These are phyloP conservation scores for Chelonia mydas DNA, from an alignment of 2,797 vertebrate species.

Conservation along the genomic window DNA sequence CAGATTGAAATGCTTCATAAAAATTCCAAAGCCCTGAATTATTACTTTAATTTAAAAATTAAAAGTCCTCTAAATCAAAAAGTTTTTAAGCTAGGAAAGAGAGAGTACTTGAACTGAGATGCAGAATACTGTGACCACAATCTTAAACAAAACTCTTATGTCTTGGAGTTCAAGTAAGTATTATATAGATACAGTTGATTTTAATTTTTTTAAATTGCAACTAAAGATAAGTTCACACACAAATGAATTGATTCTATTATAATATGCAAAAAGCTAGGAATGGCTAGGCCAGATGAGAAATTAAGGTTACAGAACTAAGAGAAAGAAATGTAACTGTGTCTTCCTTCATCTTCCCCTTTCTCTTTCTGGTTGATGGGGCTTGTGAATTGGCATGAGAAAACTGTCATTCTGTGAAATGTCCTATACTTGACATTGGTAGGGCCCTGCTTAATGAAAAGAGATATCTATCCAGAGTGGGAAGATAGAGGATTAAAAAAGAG, in stretches of 20 bases:
- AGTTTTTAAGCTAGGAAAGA: not conserved
- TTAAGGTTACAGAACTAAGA: slow-evolving; percentile 29
- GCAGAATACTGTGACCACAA: not conserved
- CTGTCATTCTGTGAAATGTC: slow-evolving; percentile 55
- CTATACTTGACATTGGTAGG: slow-evolving; percentile 59
- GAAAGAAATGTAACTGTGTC: slow-evolving; percentile 38
- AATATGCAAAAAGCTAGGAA: slow-evolving; percentile 40
- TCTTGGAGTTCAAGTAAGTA: not conserved
- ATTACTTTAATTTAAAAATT: slow-evolving; percentile 1
- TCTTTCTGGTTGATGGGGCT: slow-evolving; percentile 56
- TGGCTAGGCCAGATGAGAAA: slow-evolving; percentile 39
- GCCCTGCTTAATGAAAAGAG: slow-evolving; percentile 9
- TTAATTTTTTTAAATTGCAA: not conserved
- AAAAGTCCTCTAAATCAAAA: not conserved
- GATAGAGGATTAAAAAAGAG: not conserved
- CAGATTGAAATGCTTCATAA: not conserved
- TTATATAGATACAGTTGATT: not conserved
- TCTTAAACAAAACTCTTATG: not conserved
- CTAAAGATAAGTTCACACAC: slow-evolving; percentile 33
- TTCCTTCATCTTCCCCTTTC: slow-evolving; percentile 57
- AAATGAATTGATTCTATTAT: slow-evolving; percentile 24
- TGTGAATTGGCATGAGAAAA: slow-evolving; percentile 68
- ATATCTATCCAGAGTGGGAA: not conserved
- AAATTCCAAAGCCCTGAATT: not conserved
- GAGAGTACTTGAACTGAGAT: not conserved